Evolutionary conservation across 2,797 vertebrate species (phyloP), one percentile per base, ranked within the genome.

Genomic region (Sebastes kiyomatsui): DNA sequence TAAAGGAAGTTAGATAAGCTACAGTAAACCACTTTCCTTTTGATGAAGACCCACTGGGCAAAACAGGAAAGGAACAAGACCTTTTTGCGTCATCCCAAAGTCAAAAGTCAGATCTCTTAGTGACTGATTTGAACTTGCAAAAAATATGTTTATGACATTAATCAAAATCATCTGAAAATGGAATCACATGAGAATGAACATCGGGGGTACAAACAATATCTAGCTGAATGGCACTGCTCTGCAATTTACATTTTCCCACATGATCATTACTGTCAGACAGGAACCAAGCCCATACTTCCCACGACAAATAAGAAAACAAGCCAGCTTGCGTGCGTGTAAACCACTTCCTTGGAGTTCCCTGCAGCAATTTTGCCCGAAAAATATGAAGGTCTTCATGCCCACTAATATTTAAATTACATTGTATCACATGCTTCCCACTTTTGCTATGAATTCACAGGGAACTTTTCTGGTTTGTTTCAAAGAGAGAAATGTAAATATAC

Each of bases 401-500:
- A 42, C 2, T 22, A 6, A 22, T 25, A 62, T 35, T 7, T 18
- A 52, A 54, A 55, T 38, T n/a, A 46, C 32, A 55, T 28, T 52
- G 4, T 6, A 27, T 59, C 9, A 58, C 9, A 56, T 55, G 18
- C 4, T 61, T 38, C 10, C 6, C 7, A 22, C 1, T 27, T 13
- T 52, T 54, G 14, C 42, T 52, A 76, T 10, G 20, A 5, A 13
- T 28, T 52, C 14, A 46, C 10, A 20, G 38, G 49, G 70, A 18
- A 55, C 7, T 1, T 27, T 65, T 52, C 12, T 76, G 30, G 56
- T 75, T 79, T 76, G 35, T 82, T 70, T 73, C 4, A 79, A 76
- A 23, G 28, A 71, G 14, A 59, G 27, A 68, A 68, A 68, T 88
- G 78, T 86, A 88, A 75, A 92, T 88, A 87, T 46, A 22, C 6